These are phyloP conservation scores for Sycophaga agraensis DNA, from an alignment of 1,140 invertebrate genomes.

Conservation along the genomic window DNA sequence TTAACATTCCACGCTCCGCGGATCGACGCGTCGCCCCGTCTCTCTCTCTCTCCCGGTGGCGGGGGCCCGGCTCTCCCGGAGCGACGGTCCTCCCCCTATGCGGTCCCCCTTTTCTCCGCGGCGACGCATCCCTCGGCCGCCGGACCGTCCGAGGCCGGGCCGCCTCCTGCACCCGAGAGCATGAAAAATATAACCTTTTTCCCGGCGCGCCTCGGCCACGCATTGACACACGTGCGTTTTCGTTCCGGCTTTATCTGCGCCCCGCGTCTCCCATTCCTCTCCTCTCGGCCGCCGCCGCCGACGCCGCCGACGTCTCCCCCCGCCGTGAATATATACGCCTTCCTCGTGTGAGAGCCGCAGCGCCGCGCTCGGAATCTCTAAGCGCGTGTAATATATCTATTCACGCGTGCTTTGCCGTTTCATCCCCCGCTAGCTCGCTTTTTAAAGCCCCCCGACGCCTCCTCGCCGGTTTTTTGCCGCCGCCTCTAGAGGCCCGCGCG, in stretches of 20 bases:
- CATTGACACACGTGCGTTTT: constrained; percentile 5
- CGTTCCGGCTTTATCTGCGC: constrained; percentile 3
- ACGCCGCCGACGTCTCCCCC: background rate
- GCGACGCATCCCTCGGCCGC: constrained; percentile 1
- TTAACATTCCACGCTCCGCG: constrained; percentile 28
- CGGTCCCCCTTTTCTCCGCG: background rate
- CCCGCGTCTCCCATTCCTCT: background rate
- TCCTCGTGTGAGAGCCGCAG: too few species aligned
- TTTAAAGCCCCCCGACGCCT: background rate
- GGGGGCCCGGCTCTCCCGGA: background rate
- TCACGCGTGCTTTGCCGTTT: constrained; percentile 1
- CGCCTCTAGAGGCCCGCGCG: too few species aligned
- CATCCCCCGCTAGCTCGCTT: background rate
- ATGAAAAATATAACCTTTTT: constrained; percentile 10
- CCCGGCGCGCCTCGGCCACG: background rate
- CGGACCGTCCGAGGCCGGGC: too few species aligned
- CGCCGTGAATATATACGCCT: constrained; percentile 1
- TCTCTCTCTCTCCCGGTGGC: background rate
- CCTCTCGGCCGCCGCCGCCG: background rate
- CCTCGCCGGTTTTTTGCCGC: background rate
- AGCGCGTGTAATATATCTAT: constrained; percentile 14
- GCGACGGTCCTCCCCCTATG: constrained; percentile 15
- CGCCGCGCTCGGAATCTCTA: constrained; percentile 5
- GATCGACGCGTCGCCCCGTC: background rate
- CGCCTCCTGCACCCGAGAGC: too few species aligned